Evolutionary conservation across 2,888 invertebrate species (phyloP).

Genomic region (Notodonta ziczac): DNA sequence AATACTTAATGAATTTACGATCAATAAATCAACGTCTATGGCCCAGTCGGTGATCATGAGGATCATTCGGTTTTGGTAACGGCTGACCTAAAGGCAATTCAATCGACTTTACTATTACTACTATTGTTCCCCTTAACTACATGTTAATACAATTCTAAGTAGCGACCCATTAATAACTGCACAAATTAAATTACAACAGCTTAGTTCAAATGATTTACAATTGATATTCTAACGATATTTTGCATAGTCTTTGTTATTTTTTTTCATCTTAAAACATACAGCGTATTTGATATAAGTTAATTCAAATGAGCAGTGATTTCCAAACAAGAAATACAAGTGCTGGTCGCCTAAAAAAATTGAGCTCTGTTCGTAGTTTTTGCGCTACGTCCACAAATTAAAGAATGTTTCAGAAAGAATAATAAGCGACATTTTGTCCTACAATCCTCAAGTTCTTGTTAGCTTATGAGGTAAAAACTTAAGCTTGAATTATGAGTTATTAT

Average conservation of each 20-base stretch:
- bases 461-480: constrained; percentile 37
- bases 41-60: constrained; percentile 14
- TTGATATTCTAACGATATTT: too few relatives aligned
- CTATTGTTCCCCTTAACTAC: not conserved
- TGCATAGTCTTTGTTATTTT: too few relatives aligned
- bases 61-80: constrained; percentile 18
- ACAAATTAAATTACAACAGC: too few relatives aligned
- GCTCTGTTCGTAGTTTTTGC: too few relatives aligned
- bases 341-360: too few relatives aligned
- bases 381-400: constrained; percentile 16
- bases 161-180: not conserved
- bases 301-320: too few relatives aligned
- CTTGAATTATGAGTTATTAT: constrained; percentile 34
- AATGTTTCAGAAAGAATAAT: constrained; percentile 6
- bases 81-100: constrained; percentile 11
- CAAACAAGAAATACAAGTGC: too few relatives aligned
- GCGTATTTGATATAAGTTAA: too few relatives aligned
- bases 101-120: constrained; percentile 15
- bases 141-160: not conserved
- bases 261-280: too few relatives aligned
- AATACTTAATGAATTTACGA: constrained; percentile 42
- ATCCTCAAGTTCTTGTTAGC: constrained; percentile 21
- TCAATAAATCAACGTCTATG: constrained; percentile 38
- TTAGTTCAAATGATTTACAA: too few relatives aligned
- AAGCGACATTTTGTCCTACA: constrained; percentile 17